These are phyloP conservation scores for Minunthozetes semirufus DNA, from an alignment of 2,888 invertebrate genomes.

Conservation along the genomic window DNA sequence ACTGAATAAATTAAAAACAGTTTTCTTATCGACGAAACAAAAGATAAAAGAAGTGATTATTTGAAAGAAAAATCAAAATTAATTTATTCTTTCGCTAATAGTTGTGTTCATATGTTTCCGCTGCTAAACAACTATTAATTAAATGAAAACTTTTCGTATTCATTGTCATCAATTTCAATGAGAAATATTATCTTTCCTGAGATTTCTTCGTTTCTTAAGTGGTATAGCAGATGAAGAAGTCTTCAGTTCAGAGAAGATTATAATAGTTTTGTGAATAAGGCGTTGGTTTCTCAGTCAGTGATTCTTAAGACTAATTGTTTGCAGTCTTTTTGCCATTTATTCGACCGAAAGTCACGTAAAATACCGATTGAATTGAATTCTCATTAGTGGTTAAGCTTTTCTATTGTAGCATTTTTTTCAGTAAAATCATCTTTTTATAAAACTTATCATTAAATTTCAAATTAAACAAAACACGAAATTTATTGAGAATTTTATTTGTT, in stretches of 20 bases:
- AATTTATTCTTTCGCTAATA: not conserved
- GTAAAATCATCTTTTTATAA: not conserved
- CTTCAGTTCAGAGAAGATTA: not conserved
- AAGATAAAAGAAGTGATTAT: not conserved
- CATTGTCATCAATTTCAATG: not conserved
- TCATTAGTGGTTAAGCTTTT: not conserved
- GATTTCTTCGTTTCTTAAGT: not conserved
- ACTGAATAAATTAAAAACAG: no score
- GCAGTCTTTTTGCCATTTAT: not conserved
- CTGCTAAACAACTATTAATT: not conserved
- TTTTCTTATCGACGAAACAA: not conserved
- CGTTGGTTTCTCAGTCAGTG: not conserved
- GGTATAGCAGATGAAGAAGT: not conserved
- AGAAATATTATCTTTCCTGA: not conserved
- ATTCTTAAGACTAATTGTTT: not conserved
- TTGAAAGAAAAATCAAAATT: not conserved
- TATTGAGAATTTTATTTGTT: not conserved
- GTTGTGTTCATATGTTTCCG: not conserved
- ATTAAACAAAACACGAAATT: not conserved
- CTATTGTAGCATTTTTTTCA: not conserved
- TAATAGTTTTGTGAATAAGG: not conserved
- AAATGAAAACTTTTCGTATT: not conserved
- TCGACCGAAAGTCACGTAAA: constrained; percentile 1
- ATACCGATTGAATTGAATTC: not conserved
- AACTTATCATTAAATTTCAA: not conserved